phyloP scores from a whole-genome alignment of 2,888 invertebrate species.

The Saturnia japonica region DNA sequence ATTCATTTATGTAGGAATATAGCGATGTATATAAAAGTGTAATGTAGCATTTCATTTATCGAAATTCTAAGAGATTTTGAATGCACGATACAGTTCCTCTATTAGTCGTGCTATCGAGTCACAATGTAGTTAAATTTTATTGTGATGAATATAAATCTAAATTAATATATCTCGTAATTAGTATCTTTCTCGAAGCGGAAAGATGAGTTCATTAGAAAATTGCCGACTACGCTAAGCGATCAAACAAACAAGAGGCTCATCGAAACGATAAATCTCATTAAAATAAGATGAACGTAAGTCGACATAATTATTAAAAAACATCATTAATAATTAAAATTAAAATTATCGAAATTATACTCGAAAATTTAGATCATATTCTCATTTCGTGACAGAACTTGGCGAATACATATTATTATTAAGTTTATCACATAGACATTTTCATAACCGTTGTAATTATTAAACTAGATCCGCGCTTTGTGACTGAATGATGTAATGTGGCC shows the following conservation, averaged over 20 bases:
- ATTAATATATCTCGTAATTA: conserved; percentile 25
- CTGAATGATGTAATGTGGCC: conserved; percentile 82
- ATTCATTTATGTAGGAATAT: conserved; percentile 53
- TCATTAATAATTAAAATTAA: conserved; percentile 60
- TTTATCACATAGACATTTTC: conserved; percentile 61
- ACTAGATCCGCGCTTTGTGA: conserved; percentile 68
- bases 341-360: conserved; percentile 61
- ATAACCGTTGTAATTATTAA: conserved; percentile 56
- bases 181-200: conserved; percentile 64
- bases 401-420: conserved; percentile 33
- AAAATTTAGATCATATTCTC: conserved; percentile 49
- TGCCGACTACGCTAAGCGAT: conserved; percentile 61
- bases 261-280: conserved; percentile 55
- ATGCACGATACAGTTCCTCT: conserved; percentile 82
- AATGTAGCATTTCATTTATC: conserved; percentile 58
- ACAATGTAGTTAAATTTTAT: conserved; percentile 52
- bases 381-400: conserved; percentile 40
- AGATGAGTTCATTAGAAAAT: conserved; percentile 43
- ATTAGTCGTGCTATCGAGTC: conserved; percentile 77
- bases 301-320: conserved; percentile 62
- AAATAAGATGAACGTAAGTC: conserved; percentile 54
- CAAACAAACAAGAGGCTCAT: conserved; percentile 54
- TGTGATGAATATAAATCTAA: conserved; percentile 18
- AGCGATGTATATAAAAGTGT: conserved; percentile 59
- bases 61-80: conserved; percentile 69